Conservation (phyloP, 1,140 invertebrate species). For the Doryteuthis pealeii region DNA sequence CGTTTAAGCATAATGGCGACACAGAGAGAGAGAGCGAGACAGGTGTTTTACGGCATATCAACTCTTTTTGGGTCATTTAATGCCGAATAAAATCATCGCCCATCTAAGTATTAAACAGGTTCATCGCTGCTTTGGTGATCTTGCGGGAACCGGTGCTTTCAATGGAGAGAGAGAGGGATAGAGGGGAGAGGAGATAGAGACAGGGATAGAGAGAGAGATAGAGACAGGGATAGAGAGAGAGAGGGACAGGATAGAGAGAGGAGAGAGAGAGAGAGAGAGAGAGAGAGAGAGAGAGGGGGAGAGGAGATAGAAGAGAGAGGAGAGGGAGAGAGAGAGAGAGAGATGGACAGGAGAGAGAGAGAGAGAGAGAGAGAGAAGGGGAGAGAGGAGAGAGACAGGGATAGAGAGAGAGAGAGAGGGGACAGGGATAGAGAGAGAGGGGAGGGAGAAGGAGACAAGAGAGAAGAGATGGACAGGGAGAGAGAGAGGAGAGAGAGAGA, state of each 20-base stretch:
- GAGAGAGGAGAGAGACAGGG: neutral
- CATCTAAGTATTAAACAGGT: too few species aligned
- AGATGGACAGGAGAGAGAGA: too few species aligned
- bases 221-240: neutral
- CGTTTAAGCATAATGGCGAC: too few species aligned
- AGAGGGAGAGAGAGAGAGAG: too few species aligned
- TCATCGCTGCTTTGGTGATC: too few species aligned
- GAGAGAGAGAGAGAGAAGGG: neutral
- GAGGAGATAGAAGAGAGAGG: too few species aligned
- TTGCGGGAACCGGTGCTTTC: too few species aligned
- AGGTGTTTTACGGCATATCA: too few species aligned
- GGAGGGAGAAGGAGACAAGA: neutral
- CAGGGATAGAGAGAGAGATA: neutral
- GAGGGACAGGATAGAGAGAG: neutral
- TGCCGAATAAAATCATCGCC: too few species aligned
- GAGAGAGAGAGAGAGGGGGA: neutral
- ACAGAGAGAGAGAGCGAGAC: too few species aligned
- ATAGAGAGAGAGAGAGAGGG: neutral
- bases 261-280: neutral
- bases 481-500: neutral
- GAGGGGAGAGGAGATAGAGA: neutral
- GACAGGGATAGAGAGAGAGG: too few species aligned
- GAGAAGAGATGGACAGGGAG: neutral
- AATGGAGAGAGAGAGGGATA: neutral
- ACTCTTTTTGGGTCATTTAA: too few species aligned